Evolutionary conservation across 2,113 vertebrate genomes (phyloP).

Genomic region (Sciurus niger): DNA sequence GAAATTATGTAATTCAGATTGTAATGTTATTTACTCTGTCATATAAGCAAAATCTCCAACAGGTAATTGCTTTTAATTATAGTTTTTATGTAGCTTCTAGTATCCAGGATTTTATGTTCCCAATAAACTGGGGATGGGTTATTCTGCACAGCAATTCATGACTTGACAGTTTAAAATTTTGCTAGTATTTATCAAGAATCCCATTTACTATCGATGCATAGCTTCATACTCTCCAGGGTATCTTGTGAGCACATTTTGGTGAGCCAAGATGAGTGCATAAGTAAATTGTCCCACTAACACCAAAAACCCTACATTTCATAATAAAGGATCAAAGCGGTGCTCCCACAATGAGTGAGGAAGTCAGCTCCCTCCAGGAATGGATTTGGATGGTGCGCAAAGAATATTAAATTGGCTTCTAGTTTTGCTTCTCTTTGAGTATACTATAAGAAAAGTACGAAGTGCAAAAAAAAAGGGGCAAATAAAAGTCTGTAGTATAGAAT

Average conservation of each 20-base stretch:
- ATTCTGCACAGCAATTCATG: not conserved
- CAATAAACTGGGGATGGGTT: constrained; percentile 46
- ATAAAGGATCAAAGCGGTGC: not conserved
- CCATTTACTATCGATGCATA: not conserved
- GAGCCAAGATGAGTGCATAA: not conserved
- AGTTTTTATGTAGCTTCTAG: constrained; percentile 21
- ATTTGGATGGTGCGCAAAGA: not conserved
- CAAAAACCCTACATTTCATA: not conserved
- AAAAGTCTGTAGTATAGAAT: constrained; percentile 10
- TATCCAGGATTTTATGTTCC: not conserved
- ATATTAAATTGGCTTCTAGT: not conserved
- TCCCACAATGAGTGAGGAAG: not conserved
- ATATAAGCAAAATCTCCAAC: constrained; percentile 36
- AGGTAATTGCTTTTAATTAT: constrained; percentile 46
- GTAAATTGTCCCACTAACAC: not conserved
- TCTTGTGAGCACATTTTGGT: not conserved
- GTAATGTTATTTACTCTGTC: constrained; percentile 12
- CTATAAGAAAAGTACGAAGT: constrained; percentile 41
- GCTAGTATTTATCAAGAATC: not conserved
- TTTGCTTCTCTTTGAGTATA: constrained; percentile 11
- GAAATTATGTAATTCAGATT: not conserved
- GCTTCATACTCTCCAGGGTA: not conserved
- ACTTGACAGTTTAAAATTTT: constrained; percentile 28
- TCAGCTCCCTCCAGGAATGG: not conserved
- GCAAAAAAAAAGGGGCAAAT: not conserved